Conservation (phyloP, 2,797 vertebrate genomes). For the Ambastaia sidthimunki region DNA sequence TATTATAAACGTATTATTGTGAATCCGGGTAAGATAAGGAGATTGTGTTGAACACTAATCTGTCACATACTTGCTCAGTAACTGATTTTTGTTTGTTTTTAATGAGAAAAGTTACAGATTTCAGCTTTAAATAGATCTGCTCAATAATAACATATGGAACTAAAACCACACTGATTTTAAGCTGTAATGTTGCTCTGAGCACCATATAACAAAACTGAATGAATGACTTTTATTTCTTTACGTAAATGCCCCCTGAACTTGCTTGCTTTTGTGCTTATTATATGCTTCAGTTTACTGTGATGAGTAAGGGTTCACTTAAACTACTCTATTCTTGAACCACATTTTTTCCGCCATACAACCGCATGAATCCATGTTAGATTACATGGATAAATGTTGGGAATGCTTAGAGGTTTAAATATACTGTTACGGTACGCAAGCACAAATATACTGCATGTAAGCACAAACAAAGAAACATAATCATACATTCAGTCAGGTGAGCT, state of each 20-base stretch:
- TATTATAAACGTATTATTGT: no score
- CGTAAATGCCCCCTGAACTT: not conserved
- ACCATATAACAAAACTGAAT: not conserved
- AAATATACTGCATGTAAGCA: not conserved
- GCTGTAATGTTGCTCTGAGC: not conserved
- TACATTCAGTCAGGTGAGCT: constrained; percentile 6
- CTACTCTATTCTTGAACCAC: not conserved
- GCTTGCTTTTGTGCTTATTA: not conserved
- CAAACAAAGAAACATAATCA: not conserved
- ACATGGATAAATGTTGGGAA: not conserved
- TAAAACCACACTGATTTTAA: not conserved
- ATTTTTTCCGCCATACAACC: not conserved
- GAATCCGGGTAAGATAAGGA: no score
- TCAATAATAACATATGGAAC: not conserved
- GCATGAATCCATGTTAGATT: not conserved
- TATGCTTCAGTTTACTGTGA: not conserved
- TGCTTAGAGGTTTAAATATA: not conserved
- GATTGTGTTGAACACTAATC: no score
- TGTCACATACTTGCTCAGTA: no score
- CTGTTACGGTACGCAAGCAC: no score
- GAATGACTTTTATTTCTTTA: not conserved
- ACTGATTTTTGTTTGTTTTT: no score
- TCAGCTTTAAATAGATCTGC: not conserved
- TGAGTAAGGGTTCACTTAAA: not conserved
- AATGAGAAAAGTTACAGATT: no score